Evolutionary conservation across 2,113 vertebrate species (phyloP).

Genomic region (Pomatorhinus ruficollis): DNA sequence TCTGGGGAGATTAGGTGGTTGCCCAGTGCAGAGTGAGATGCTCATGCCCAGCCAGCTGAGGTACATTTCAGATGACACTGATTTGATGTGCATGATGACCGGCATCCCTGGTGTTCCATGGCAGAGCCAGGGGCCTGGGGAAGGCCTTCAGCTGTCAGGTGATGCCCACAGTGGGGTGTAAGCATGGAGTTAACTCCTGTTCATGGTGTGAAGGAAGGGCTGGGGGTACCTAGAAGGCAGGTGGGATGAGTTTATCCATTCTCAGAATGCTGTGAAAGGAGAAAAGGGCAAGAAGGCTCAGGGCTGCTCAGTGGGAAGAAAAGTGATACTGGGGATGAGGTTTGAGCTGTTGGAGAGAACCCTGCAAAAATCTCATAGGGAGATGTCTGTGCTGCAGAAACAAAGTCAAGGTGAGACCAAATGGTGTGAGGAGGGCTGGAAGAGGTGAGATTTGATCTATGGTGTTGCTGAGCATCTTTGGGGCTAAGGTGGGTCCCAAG

Average conservation of each 20-base stretch:
- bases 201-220: background rate
- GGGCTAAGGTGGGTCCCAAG: background rate
- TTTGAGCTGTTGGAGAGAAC: background rate
- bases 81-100: background rate
- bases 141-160: background rate
- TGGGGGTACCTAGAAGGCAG: background rate
- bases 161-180: too few relatives aligned
- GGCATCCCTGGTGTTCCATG: background rate
- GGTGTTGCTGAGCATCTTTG: background rate
- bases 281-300: background rate
- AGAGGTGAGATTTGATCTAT: background rate
- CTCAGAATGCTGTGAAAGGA: background rate
- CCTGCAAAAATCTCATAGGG: too few relatives aligned
- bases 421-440: background rate
- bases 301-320: background rate
- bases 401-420: background rate
- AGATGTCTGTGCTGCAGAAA: background rate
- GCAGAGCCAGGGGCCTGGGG: background rate
- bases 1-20: slow-evolving; percentile 35
- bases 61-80: background rate
- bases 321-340: too few relatives aligned
- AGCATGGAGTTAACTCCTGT: rapidly evolving
- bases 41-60: background rate
- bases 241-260: background rate
- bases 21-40: rapidly evolving